These are phyloP conservation scores for Camptogramma bilineatum DNA, from an alignment of 2,888 invertebrate species.

Conservation along the genomic window DNA sequence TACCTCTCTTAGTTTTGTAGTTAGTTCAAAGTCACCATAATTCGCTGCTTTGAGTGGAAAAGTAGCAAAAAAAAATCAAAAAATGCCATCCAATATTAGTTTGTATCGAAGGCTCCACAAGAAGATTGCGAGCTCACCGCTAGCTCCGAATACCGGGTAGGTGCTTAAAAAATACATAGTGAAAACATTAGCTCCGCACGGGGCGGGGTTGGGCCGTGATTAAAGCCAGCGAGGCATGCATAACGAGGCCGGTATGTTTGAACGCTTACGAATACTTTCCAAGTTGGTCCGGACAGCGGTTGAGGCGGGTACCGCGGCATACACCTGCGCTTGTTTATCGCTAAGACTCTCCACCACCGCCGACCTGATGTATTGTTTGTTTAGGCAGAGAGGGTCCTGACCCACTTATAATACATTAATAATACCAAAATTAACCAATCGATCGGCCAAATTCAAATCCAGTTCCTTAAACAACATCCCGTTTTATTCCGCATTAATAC, in stretches of 20 bases:
- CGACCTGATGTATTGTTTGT: slow-evolving; percentile 68
- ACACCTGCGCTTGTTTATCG: slow-evolving; percentile 79
- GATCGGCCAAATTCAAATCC: slow-evolving; percentile 42
- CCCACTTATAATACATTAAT: slow-evolving; percentile 71
- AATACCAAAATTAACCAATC: slow-evolving; percentile 60
- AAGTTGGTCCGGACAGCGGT: slow-evolving; percentile 74
- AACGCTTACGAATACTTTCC: slow-evolving; percentile 80
- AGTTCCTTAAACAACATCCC: slow-evolving; percentile 37
- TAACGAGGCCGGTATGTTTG: slow-evolving; percentile 82
- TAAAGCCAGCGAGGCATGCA: slow-evolving; percentile 83
- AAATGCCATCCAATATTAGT: slow-evolving; percentile 19
- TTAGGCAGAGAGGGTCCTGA: slow-evolving; percentile 66
- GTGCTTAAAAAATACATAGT: slow-evolving; percentile 83
- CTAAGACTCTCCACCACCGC: slow-evolving; percentile 60
- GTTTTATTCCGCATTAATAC: slow-evolving; percentile 41
- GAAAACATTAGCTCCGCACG: slow-evolving; percentile 77
- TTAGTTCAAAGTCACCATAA: slow-evolving; percentile 14
- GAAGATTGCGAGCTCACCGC: slow-evolving; percentile 53
- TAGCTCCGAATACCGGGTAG: slow-evolving; percentile 54
- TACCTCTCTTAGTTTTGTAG: slow-evolving; percentile 12
- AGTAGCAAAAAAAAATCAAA: slow-evolving; percentile 8
- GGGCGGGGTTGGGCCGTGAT: slow-evolving; percentile 76
- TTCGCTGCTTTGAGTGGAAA: not conserved
- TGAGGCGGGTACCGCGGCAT: slow-evolving; percentile 58
- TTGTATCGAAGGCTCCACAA: slow-evolving; percentile 23